These are phyloP conservation scores for Eurystomus gularis DNA, from an alignment of 2,113 vertebrate genomes.

Conservation along the genomic window DNA sequence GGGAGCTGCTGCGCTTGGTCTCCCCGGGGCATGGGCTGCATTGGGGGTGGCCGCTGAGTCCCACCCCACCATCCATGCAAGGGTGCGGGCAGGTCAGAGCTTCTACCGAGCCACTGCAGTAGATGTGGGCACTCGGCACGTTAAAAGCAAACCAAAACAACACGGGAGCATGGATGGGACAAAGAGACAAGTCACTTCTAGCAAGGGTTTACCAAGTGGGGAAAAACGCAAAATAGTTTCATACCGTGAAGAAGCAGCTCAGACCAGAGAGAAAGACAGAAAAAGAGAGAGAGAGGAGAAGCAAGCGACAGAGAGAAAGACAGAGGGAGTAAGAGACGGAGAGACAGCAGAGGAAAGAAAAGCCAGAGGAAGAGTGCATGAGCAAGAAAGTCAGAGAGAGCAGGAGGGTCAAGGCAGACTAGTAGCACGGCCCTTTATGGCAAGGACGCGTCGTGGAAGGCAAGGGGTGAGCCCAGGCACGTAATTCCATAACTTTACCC, in stretches of 20 bases:
- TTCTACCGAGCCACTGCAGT: not conserved
- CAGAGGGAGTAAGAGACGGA: constrained; percentile 45
- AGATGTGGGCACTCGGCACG: not conserved
- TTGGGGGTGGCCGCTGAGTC: not conserved
- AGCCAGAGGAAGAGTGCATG: constrained; percentile 46
- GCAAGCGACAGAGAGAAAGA: constrained; percentile 61
- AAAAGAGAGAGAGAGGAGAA: constrained; percentile 20
- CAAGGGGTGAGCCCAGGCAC: constrained; percentile 97
- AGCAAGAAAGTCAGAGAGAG: constrained; percentile 62
- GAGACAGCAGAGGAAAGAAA: not conserved
- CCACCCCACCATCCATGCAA: constrained; percentile 19
- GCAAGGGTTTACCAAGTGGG: constrained; percentile 26
- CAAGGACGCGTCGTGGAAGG: constrained; percentile 96
- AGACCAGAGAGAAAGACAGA: constrained; percentile 62
- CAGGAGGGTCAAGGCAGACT: constrained; percentile 90
- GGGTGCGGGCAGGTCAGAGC: not conserved
- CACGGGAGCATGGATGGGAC: not conserved
- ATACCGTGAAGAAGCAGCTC: constrained; percentile 80
- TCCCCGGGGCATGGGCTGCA: not conserved
- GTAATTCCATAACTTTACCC: constrained; percentile 99
- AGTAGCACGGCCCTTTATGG: constrained; percentile 98
- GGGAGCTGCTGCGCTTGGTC: not conserved
- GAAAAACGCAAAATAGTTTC: constrained; percentile 68
- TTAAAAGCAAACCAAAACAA: not conserved
- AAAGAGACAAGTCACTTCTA: not conserved